phyloP scores from a whole-genome alignment of 2,113 vertebrate species.

The Dasyprocta punctata region DNA sequence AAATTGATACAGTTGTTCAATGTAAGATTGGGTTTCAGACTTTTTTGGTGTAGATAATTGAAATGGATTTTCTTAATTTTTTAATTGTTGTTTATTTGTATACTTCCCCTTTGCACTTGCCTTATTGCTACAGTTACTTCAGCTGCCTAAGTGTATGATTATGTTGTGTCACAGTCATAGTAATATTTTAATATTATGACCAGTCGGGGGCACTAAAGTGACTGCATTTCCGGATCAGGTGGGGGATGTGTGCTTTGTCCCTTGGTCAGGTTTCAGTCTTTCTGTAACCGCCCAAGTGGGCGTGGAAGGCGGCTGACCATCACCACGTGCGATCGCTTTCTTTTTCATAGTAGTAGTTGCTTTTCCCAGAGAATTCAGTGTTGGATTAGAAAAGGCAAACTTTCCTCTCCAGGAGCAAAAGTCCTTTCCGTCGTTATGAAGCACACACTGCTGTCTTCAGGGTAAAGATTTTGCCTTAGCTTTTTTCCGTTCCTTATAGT shows the following conservation, averaged over 20 bases:
- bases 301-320: not conserved
- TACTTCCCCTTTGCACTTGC: slow-evolving; percentile 24
- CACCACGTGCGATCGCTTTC: not conserved
- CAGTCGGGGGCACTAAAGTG: slow-evolving; percentile 21
- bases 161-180: slow-evolving; percentile 33
- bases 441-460: not conserved
- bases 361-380: not conserved
- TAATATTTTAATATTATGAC: slow-evolving; percentile 70
- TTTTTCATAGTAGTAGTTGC: slow-evolving; percentile 47
- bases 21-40: slow-evolving; percentile 68
- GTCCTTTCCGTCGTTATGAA: not conserved
- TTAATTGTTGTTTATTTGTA: slow-evolving; percentile 71
- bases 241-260: not conserved
- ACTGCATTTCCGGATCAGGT: slow-evolving; percentile 56
- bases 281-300: not conserved
- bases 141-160: slow-evolving; percentile 49
- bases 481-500: not conserved
- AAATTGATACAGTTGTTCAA: slow-evolving; percentile 37
- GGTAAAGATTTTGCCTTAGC: not conserved
- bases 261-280: not conserved
- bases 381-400: slow-evolving; percentile 25
- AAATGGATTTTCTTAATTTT: slow-evolving; percentile 62
- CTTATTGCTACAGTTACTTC: slow-evolving; percentile 74
- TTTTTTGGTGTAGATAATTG: slow-evolving; percentile 72
- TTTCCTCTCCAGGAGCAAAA: not conserved